These are phyloP conservation scores for Melipona quadrifasciata DNA, from an alignment of 1,140 invertebrate species.

Conservation along the genomic window DNA sequence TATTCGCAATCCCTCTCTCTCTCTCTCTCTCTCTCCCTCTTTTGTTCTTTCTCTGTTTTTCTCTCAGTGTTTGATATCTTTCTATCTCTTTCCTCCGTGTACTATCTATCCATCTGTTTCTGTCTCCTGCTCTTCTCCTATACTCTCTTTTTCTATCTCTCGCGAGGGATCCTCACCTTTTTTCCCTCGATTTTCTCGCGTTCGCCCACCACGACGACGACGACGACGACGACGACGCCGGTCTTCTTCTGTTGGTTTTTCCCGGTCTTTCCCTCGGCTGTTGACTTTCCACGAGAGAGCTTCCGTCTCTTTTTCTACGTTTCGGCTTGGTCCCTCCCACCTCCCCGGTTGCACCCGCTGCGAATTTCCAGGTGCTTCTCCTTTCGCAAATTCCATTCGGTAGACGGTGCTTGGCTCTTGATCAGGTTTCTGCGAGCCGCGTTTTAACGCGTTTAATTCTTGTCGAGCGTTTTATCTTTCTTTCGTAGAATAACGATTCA, in stretches of 20 bases:
- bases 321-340: neutral
- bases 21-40: too few species aligned
- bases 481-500: too few species aligned
- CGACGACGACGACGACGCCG: neutral
- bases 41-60: too few species aligned
- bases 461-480: neutral
- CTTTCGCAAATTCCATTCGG: neutral
- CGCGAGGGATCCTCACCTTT: neutral
- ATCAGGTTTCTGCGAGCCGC: neutral
- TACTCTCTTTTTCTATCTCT: neutral
- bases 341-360: too few species aligned
- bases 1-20: neutral
- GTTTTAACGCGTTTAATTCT: neutral
- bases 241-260: slow-evolving; percentile 12
- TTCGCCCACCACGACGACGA: neutral
- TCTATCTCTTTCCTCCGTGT: too few species aligned
- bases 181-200: slow-evolving; percentile 34
- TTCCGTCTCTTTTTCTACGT: neutral
- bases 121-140: neutral
- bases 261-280: slow-evolving; percentile 25
- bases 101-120: neutral
- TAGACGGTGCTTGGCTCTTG: neutral
- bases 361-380: neutral
- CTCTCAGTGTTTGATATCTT: too few species aligned
- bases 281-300: slow-evolving; percentile 27